These are phyloP conservation scores for Eleutherodactylus coqui DNA, from an alignment of 2,797 vertebrate genomes.

Conservation along the genomic window DNA sequence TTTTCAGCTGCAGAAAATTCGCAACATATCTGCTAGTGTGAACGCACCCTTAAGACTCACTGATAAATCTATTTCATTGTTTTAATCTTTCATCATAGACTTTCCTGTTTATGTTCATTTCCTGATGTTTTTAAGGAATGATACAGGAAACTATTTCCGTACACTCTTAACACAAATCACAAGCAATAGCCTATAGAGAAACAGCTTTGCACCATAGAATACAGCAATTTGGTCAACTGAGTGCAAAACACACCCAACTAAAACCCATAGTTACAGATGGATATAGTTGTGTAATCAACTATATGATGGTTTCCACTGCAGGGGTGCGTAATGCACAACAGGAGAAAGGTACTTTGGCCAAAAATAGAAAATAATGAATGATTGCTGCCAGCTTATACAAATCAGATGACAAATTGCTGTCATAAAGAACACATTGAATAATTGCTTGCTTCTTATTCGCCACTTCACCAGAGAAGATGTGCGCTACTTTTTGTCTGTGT, in stretches of 20 bases:
- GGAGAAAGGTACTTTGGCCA: conserved; percentile 34
- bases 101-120: neutral
- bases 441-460: conserved; percentile 32
- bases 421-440: conserved; percentile 55
- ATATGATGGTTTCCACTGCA: conserved; percentile 49
- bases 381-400: conserved; percentile 55
- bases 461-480: conserved; percentile 7
- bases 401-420: conserved; percentile 53
- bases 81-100: too few relatives aligned
- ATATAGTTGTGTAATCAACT: conserved; percentile 32
- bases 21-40: too few relatives aligned
- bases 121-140: neutral
- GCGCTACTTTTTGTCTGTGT: conserved; percentile 22
- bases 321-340: conserved; percentile 54
- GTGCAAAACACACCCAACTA: neutral
- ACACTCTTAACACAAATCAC: neutral
- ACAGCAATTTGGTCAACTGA: conserved; percentile 1
- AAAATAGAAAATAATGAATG: conserved; percentile 58
- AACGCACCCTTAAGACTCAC: too few relatives aligned
- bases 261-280: neutral
- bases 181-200: neutral
- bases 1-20: too few relatives aligned
- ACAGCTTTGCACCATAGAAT: neutral
- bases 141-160: neutral
- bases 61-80: too few relatives aligned